Conservation (phyloP, 2,888 invertebrate genomes). For the Microplitis manilae region DNA sequence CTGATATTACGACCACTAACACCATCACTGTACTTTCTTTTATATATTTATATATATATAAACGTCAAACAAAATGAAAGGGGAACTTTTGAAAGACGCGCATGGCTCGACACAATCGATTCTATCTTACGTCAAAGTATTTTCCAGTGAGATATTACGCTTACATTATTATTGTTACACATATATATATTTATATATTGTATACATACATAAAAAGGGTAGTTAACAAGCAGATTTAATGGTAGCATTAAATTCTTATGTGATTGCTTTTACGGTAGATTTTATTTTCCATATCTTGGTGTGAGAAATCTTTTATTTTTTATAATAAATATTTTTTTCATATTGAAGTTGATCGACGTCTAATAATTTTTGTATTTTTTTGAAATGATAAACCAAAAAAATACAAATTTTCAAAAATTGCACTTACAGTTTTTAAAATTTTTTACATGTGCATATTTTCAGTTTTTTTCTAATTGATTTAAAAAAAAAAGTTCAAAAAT, state of each 20-base stretch:
- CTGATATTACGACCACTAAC: background rate
- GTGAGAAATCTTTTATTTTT: background rate
- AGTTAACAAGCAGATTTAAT: background rate
- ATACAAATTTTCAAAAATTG: no score
- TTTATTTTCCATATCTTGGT: background rate
- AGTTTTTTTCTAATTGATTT: no score
- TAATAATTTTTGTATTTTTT: no score
- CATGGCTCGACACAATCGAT: constrained; percentile 25
- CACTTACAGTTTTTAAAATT: no score
- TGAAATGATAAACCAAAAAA: no score
- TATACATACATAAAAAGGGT: background rate
- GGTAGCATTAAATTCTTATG: background rate
- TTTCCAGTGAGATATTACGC: background rate
- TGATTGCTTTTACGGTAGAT: constrained; percentile 3
- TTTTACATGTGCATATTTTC: no score
- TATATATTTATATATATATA: background rate
- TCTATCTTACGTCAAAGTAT: constrained; percentile 23
- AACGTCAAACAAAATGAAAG: background rate
- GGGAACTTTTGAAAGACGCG: constrained; percentile 1
- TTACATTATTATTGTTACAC: background rate
- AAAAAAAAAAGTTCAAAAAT: no score
- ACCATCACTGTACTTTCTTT: background rate
- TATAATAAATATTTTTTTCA: no score
- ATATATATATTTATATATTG: background rate
- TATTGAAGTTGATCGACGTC: no score